A percentile compares a stretch with the other conserved stretches of the same genome.
Evolutionary conservation across 2,113 vertebrate species (phyloP).

Genomic region (Tetraodon nigroviridis): DNA sequence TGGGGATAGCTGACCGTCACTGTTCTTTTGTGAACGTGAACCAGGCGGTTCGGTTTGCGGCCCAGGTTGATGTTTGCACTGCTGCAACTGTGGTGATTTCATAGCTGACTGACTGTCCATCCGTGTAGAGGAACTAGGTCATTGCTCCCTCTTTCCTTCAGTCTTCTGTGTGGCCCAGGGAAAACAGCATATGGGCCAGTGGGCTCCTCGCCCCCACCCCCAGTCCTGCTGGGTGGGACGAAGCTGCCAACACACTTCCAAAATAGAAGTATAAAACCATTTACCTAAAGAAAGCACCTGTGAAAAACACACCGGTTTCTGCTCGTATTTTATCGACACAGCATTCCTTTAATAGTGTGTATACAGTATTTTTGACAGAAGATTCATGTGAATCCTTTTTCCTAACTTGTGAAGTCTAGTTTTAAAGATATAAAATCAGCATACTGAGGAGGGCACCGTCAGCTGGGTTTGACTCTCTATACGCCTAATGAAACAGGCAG

Average conservation of each 20-base stretch:
- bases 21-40: neutral
- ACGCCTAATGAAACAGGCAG: too few relatives aligned
- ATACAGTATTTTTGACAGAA: too few relatives aligned
- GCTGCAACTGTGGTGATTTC: conserved; percentile 32
- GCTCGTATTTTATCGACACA: too few relatives aligned
- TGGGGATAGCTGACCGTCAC: neutral
- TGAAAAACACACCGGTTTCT: too few relatives aligned
- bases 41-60: conserved; percentile 8
- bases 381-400: too few relatives aligned
- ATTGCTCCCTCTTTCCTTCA: conserved; percentile 44
- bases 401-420: too few relatives aligned
- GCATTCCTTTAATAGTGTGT: too few relatives aligned
- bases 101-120: conserved; percentile 36
- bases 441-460: too few relatives aligned
- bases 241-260: conserved; percentile 1
- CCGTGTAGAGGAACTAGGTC: conserved; percentile 43
- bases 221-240: neutral
- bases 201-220: conserved; percentile 14
- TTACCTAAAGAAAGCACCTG: too few relatives aligned
- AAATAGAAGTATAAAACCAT: too few relatives aligned
- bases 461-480: too few relatives aligned
- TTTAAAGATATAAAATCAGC: too few relatives aligned
- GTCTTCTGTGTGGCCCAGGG: conserved; percentile 28
- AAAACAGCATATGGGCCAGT: conserved; percentile 35
- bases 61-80: conserved; percentile 23